phyloP scores from a whole-genome alignment of 2,888 invertebrate species.

The Euplexia lucipara region DNA sequence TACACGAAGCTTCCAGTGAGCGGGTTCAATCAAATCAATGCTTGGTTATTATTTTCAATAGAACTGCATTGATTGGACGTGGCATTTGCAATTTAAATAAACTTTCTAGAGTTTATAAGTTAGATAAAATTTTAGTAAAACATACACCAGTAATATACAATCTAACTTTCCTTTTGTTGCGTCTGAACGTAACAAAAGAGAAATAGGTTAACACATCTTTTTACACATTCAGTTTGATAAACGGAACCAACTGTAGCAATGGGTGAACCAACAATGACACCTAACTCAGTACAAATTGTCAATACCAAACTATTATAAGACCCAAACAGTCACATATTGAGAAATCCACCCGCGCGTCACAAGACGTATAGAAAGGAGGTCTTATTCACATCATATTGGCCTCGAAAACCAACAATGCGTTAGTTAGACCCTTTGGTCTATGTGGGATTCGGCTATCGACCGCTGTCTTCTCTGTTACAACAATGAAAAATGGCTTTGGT shows the following conservation, averaged over 20 bases:
- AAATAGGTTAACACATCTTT: not conserved
- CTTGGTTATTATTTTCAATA: too few species aligned
- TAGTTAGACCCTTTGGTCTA: slow-evolving; percentile 71
- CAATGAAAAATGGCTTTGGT: slow-evolving; percentile 59
- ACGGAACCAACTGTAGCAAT: not conserved
- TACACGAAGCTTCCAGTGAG: too few species aligned
- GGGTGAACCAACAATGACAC: slow-evolving; percentile 12
- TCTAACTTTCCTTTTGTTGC: too few species aligned
- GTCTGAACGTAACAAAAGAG: too few species aligned
- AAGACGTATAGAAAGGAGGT: slow-evolving; percentile 61
- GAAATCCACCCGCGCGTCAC: slow-evolving; percentile 65
- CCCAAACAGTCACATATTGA: slow-evolving; percentile 63
- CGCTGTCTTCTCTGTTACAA: slow-evolving; percentile 55
- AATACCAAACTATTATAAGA: slow-evolving; percentile 47
- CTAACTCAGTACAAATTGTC: slow-evolving; percentile 39
- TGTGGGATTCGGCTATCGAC: slow-evolving; percentile 65
- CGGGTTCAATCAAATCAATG: too few species aligned
- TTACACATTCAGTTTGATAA: not conserved
- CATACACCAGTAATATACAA: too few species aligned
- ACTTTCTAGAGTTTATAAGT: too few species aligned
- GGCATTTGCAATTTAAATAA: too few species aligned
- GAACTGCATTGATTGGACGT: too few species aligned
- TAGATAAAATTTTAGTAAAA: too few species aligned
- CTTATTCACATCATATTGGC: slow-evolving; percentile 71
- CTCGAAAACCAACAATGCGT: slow-evolving; percentile 69